Evolutionary conservation across 1,140 invertebrate genomes (phyloP).

Genomic region (Bilobella aurantiaca): DNA sequence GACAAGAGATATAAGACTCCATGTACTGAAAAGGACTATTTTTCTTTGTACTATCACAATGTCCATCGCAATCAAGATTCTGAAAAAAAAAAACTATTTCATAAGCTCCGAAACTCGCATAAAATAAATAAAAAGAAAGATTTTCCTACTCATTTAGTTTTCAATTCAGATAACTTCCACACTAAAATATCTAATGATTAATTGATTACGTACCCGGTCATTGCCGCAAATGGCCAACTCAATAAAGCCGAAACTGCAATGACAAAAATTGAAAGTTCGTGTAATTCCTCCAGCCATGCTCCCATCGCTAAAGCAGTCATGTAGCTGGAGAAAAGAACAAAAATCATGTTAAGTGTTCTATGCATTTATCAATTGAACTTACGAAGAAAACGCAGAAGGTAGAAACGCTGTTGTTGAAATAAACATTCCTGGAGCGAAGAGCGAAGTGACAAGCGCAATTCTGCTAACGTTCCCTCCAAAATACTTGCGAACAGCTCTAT

Average conservation of each 20-base stretch:
- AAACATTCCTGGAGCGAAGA: conserved; percentile 86
- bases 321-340: conserved; percentile 44
- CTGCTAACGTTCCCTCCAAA: conserved; percentile 82
- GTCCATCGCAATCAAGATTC: conserved; percentile 78
- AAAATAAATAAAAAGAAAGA: conserved; percentile 9
- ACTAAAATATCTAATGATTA: conserved; percentile 15
- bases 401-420: conserved; percentile 78
- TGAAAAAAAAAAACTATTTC: conserved; percentile 37
- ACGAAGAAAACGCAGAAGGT: conserved; percentile 89
- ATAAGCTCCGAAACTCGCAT: too few relatives aligned
- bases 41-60: conserved; percentile 59
- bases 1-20: conserved; percentile 56
- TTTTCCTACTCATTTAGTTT: too few relatives aligned
- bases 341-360: background rate
- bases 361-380: conserved; percentile 38
- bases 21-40: conserved; percentile 58
- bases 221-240: conserved; percentile 86
- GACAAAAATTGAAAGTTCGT: conserved; percentile 69
- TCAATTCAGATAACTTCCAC: too few relatives aligned
- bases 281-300: conserved; percentile 70
- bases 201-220: conserved; percentile 54
- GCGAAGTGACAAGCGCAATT: conserved; percentile 65
- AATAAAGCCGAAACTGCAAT: conserved; percentile 64
- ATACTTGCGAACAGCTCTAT: conserved; percentile 70
- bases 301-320: conserved; percentile 67